Evolutionary conservation across 2,888 invertebrate genomes (phyloP).

Genomic region (Conchocele bisecta): DNA sequence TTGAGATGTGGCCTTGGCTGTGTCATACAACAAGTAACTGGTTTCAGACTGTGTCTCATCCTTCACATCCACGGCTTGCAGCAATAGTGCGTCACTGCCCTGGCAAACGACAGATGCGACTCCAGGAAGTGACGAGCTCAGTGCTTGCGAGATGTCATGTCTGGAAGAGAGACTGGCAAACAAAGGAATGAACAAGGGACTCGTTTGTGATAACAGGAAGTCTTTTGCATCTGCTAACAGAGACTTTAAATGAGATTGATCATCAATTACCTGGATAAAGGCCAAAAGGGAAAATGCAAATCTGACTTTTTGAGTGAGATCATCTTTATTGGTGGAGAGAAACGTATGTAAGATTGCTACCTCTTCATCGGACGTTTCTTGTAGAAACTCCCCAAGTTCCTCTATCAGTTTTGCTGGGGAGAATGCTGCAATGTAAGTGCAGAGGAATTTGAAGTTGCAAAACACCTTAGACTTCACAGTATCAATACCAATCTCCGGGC

Average conservation of each 20-base stretch:
- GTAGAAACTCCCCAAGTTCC: conserved; percentile 90
- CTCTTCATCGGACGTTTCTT: conserved; percentile 91
- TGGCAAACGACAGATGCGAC: conserved; percentile 35
- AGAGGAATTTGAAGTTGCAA: conserved; percentile 71
- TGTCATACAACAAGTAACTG: conserved; percentile 42
- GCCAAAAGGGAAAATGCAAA: conserved; percentile 69
- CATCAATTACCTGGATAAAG: conserved; percentile 45
- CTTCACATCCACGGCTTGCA: conserved; percentile 27
- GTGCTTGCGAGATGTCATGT: conserved; percentile 50
- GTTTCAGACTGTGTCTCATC: conserved; percentile 21
- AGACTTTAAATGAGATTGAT: conserved; percentile 47
- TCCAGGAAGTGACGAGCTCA: conserved; percentile 39
- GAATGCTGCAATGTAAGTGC: conserved; percentile 65
- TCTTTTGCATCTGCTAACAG: conserved; percentile 56
- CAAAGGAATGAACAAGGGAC: conserved; percentile 64
- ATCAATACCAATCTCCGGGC: conserved; percentile 42
- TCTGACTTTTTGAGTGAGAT: conserved; percentile 47
- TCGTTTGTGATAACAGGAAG: conserved; percentile 50
- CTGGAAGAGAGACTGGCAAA: conserved; percentile 68
- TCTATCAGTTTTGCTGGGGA: conserved; percentile 85
- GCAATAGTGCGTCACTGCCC: conserved; percentile 40
- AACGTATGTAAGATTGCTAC: conserved; percentile 86
- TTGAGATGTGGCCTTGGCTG: conserved; percentile 32
- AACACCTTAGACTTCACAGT: conserved; percentile 63
- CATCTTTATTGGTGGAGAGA: conserved; percentile 53